A percentile compares a stretch with the other conserved stretches of the same genome.
phyloP scores from a whole-genome alignment of 1,140 invertebrate genomes.

The Drosophila bocki region DNA sequence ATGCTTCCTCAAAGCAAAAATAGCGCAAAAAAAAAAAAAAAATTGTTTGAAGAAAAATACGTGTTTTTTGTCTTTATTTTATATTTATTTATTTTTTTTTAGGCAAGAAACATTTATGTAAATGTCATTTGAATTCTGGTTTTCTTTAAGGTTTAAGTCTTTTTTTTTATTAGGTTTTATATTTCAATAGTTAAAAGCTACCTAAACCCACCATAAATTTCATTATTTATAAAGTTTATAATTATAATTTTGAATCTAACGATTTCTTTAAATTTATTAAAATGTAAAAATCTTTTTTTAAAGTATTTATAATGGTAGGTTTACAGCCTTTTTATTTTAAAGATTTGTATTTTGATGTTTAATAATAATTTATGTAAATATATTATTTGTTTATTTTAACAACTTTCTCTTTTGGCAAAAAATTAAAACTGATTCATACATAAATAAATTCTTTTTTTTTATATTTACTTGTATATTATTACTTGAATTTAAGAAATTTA shows the following conservation, averaged over 20 bases:
- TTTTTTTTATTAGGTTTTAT: neutral
- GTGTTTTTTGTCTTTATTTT: neutral
- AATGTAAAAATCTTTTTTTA: neutral
- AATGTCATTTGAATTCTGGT: neutral
- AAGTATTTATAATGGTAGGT: neutral
- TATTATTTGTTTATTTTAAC: neutral
- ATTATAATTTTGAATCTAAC: too few relatives aligned
- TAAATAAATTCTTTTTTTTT: neutral
- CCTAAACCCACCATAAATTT: neutral
- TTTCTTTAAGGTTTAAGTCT: neutral
- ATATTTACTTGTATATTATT: neutral
- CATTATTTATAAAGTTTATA: neutral
- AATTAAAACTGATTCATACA: neutral
- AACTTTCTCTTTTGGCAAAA: slow-evolving; percentile 3
- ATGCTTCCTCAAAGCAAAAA: slow-evolving; percentile 30
- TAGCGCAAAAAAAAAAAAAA: slow-evolving; percentile 3
- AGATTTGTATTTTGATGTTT: neutral
- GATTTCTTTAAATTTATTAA: neutral
- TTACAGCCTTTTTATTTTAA: neutral
- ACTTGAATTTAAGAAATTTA: neutral
- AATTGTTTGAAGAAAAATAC: slow-evolving; percentile 17
- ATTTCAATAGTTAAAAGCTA: neutral
- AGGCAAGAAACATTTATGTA: slow-evolving; percentile 7
- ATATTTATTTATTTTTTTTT: neutral
- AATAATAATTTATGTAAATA: slow-evolving; percentile 11